phyloP scores from a whole-genome alignment of 2,797 vertebrate genomes.

The Acipenser transmontanus region DNA sequence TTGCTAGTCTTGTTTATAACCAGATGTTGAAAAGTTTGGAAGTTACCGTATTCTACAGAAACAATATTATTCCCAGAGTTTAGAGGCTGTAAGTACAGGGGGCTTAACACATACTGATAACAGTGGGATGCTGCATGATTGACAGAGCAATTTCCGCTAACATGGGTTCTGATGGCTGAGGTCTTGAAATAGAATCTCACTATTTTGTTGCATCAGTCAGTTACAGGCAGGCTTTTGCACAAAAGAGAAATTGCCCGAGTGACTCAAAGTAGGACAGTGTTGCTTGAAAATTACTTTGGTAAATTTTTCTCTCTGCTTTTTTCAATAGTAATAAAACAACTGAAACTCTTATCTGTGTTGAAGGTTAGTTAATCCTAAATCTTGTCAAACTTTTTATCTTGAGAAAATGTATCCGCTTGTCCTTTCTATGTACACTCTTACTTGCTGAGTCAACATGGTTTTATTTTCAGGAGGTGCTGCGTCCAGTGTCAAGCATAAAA shows the following conservation, averaged over 20 bases:
- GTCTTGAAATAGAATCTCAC: constrained; percentile 73
- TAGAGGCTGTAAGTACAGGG: constrained; percentile 30
- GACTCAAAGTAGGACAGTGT: constrained; percentile 31
- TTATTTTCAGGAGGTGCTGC: too few species aligned
- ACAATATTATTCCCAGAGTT: too few species aligned
- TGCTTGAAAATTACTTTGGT: constrained; percentile 37
- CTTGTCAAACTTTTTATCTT: constrained; percentile 30
- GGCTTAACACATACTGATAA: constrained; percentile 58
- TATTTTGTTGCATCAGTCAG: constrained; percentile 61
- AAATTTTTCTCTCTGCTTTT: constrained; percentile 32
- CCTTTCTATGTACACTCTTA: constrained; percentile 42
- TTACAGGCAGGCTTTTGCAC: constrained; percentile 57
- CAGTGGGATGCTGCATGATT: constrained; percentile 59
- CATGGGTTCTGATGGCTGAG: constrained; percentile 61
- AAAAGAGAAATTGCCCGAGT: constrained; percentile 46
- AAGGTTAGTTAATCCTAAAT: constrained; percentile 59
- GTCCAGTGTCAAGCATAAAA: too few species aligned
- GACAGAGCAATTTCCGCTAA: constrained; percentile 78
- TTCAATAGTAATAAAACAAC: constrained; percentile 1
- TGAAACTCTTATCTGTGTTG: constrained; percentile 57
- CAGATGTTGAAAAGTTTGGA: too few species aligned
- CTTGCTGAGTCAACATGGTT: constrained; percentile 28
- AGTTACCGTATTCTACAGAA: too few species aligned
- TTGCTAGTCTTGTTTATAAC: too few species aligned
- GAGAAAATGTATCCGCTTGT: constrained; percentile 41